Conservation (phyloP, 1,140 invertebrate genomes). For the Calosoma granatense region DNA sequence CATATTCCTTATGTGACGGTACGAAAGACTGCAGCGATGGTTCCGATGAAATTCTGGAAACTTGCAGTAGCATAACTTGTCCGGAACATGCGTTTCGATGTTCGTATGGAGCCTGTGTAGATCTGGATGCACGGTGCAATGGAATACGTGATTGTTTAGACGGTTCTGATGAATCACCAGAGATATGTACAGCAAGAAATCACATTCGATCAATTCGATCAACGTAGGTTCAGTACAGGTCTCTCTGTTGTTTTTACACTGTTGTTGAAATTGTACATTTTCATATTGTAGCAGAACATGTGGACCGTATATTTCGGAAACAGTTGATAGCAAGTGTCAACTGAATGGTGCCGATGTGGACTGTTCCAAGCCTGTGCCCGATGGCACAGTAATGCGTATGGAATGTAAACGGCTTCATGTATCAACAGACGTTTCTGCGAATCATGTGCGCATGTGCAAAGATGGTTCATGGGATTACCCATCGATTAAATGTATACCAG, state of each 20-base stretch:
- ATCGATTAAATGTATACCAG: slow-evolving; percentile 17
- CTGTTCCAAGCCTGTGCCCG: slow-evolving; percentile 9
- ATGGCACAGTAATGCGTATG: slow-evolving; percentile 16
- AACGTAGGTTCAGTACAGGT: too few relatives aligned
- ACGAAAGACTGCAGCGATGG: slow-evolving; percentile 44
- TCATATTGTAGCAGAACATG: neutral
- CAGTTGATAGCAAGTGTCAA: neutral
- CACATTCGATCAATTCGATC: too few relatives aligned
- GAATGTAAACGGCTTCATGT: slow-evolving; percentile 14
- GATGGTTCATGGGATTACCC: slow-evolving; percentile 18
- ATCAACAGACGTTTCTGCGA: too few relatives aligned
- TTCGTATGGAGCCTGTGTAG: slow-evolving; percentile 43
- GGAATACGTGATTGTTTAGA: slow-evolving; percentile 45
- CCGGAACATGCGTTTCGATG: slow-evolving; percentile 37
- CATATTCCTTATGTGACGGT: slow-evolving; percentile 38
- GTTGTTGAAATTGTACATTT: too few relatives aligned
- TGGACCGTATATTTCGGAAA: neutral
- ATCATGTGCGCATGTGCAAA: slow-evolving; percentile 9
- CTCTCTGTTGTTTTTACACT: too few relatives aligned
- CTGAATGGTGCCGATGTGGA: neutral
- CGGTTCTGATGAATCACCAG: slow-evolving; percentile 41
- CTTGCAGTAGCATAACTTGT: slow-evolving; percentile 16
- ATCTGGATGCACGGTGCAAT: slow-evolving; percentile 39
- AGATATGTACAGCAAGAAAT: too few relatives aligned
- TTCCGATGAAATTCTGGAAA: slow-evolving; percentile 46